phyloP scores from a whole-genome alignment of 2,888 invertebrate genomes.

The Nemoura dubitans region DNA sequence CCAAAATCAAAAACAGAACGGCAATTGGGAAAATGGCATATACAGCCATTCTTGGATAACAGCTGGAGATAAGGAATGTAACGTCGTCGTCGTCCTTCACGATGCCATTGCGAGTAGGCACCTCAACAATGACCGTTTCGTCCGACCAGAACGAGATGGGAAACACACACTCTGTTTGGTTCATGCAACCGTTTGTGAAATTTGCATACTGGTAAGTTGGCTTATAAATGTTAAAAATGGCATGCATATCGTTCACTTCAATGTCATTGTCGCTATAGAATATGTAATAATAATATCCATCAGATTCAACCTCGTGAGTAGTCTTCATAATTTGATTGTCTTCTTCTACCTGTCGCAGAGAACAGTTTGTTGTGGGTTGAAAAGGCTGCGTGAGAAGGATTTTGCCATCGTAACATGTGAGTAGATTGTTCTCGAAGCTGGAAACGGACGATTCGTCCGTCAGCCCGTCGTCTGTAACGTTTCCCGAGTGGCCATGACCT shows the following conservation, averaged over 20 bases:
- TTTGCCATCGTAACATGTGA: slow-evolving; percentile 79
- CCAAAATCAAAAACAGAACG: slow-evolving; percentile 77
- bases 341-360: slow-evolving; percentile 74
- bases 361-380: slow-evolving; percentile 73
- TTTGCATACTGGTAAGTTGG: slow-evolving; percentile 83
- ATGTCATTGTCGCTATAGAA: slow-evolving; percentile 88
- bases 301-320: slow-evolving; percentile 75
- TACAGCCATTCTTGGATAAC: slow-evolving; percentile 80
- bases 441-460: slow-evolving; percentile 75
- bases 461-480: slow-evolving; percentile 62
- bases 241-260: slow-evolving; percentile 81
- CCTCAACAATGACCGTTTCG: slow-evolving; percentile 84
- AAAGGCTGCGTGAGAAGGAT: slow-evolving; percentile 78
- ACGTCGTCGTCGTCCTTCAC: slow-evolving; percentile 79
- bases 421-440: slow-evolving; percentile 81
- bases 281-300: slow-evolving; percentile 89
- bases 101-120: slow-evolving; percentile 82
- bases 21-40: slow-evolving; percentile 83
- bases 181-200: slow-evolving; percentile 75
- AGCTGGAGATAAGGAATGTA: slow-evolving; percentile 76
- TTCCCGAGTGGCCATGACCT: slow-evolving; percentile 76
- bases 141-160: slow-evolving; percentile 75
- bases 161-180: slow-evolving; percentile 81
- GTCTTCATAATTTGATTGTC: slow-evolving; percentile 66
- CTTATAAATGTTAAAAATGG: slow-evolving; percentile 84